Evolutionary conservation across 2,888 invertebrate genomes (phyloP), one percentile per base, ranked within the genome.

Genomic region (Acrobasis consociella): DNA sequence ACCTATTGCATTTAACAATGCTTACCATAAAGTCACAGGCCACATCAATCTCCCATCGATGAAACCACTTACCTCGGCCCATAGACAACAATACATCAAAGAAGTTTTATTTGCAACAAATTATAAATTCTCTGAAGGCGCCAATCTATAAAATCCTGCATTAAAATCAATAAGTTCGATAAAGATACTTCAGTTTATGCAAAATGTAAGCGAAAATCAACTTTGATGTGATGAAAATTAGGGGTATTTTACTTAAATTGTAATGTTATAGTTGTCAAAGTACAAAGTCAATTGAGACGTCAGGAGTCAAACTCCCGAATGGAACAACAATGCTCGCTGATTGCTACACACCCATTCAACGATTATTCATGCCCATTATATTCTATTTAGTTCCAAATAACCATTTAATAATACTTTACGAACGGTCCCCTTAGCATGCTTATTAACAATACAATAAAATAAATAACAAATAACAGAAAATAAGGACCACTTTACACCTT

Each of bases 401-500:
- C 83, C 91, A 85, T 92, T 91, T 91, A 91, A 92, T 85, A 86
- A 82, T 91, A 87, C 86, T 86, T 84, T 84, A 83, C 84, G 83
- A 79, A 79, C 81, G 83, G 83, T 81, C 86, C 81, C 87, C 86
- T 85, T 85, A 85, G 83, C 89, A 86, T 86, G 90, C 89, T 87
- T 91, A 92, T 92, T 91, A 92, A 92, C 89, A 92, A 92, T 90
- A 91, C 90, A 91, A 91, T 91, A 87, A 91, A 89, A 89, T 91
- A 91, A 91, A 88, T 90, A 89, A 86, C 87, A 89, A 85, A 85
- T 83, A 85, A 83, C 80, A 82, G 77, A 82, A 89, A 89, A 86
- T 85, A 86, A 85, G 82, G 73, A 75, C 87, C 89, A 92, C 89
- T 91, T 92, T 92, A 92, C 92, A 92, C 91, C 90, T 92, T 92